Base-by-base conservation (phyloP, 2,113 vertebrate genomes). In the Brevimyrus niger region DNA sequence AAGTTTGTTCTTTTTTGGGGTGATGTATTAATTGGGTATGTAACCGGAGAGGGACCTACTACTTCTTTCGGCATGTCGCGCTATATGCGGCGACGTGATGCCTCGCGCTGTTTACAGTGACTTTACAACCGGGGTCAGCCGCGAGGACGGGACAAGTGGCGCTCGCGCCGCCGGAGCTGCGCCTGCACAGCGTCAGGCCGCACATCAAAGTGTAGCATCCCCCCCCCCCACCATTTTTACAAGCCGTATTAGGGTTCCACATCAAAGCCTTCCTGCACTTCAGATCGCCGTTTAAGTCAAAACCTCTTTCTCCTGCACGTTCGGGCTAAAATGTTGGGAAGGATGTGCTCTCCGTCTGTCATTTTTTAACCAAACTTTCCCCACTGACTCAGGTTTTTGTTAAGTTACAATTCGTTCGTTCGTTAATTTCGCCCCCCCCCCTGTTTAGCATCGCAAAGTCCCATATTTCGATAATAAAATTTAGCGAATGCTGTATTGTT, bases 181-280 rank as follows among this genome's bases (percentile, higher is more conserved):
- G 90, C 95, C 95, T 96, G 95, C 93, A 93, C 91, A 95, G 90
- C 89, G 84, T 95, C 94, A 95, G 92, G 83, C 91, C 91, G 92
- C 93, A 95, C 95, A 95, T 96, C 92, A 95, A 95, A 96, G 94
- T 94, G 92, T 92, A 92, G 92, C 91, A 94, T 92, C 90, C 91
- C 92, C 90, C 50, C 38, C 5, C 4, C 91, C 91, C 27, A 3
- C 27, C 35, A 38, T 80, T 93, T 95, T 95, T 94, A 95, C 94
- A 93, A 93, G 93, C 93, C 92, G 90, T 94, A 94, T 95, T 94
- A 95, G 94, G 89, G 53, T 90, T 90, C 86, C 86, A 95, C 93
- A 95, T 96, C 95, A 96, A 96, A 95, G 95, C 82, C 0, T 19
- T 82, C 87, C 90, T 91, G 89, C 88, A 88, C 91, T 93, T 93